A percentile compares a stretch with the other conserved stretches of the same genome.
Conservation (phyloP, 2,113 vertebrate genomes). For the Takifugu flavidus region DNA sequence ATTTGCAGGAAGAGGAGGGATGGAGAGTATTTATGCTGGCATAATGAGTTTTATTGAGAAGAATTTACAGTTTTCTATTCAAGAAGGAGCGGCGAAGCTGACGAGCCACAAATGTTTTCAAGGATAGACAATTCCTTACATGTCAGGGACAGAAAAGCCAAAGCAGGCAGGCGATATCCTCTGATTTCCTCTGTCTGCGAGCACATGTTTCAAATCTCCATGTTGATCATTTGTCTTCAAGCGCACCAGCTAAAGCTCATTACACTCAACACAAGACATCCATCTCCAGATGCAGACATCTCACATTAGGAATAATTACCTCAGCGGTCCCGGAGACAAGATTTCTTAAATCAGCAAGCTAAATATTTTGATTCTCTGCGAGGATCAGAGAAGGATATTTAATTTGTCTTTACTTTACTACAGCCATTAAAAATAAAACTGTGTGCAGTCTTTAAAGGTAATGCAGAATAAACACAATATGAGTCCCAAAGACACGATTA, state of each 20-base stretch:
- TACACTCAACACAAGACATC: neutral
- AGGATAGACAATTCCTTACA: too few species aligned
- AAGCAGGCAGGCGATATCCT: too few species aligned
- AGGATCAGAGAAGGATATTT: neutral
- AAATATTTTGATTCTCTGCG: slow-evolving; percentile 2
- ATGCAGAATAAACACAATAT: neutral
- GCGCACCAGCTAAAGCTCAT: slow-evolving; percentile 1
- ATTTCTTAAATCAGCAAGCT: neutral
- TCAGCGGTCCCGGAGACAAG: neutral
- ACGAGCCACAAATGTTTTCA: too few species aligned
- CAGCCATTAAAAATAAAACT: slow-evolving; percentile 10
- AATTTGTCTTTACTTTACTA: neutral
- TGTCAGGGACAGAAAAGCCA: too few species aligned
- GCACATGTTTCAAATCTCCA: too few species aligned
- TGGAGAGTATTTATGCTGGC: too few species aligned
- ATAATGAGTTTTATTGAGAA: too few species aligned
- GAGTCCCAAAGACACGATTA: neutral
- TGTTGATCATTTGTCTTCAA: neutral
- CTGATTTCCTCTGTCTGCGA: too few species aligned
- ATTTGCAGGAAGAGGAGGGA: slow-evolving; percentile 35
- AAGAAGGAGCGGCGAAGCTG: too few species aligned
- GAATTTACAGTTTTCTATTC: too few species aligned
- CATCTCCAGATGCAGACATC: neutral
- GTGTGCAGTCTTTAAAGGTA: neutral
- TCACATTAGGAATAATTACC: neutral